Evolutionary conservation across 1,140 invertebrate species (phyloP).

Genomic region (Lepidotrigona ventralis): DNA sequence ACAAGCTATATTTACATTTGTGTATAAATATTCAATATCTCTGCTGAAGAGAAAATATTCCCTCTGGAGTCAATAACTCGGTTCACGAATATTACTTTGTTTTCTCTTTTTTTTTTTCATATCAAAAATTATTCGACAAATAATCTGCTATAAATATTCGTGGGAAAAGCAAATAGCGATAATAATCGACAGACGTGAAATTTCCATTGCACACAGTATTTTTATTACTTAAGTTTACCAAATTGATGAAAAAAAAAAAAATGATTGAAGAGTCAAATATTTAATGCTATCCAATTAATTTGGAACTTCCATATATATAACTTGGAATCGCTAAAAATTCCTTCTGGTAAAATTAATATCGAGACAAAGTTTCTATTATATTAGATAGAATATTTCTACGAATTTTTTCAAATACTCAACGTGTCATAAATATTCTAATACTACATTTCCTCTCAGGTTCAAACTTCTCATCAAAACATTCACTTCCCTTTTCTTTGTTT

Average conservation of each 20-base stretch:
- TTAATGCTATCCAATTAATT: no score
- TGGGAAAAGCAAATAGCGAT: not conserved
- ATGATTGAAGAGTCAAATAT: no score
- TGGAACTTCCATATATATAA: no score
- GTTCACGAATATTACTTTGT: not conserved
- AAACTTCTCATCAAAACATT: not conserved
- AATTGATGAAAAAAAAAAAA: no score
- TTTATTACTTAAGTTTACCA: not conserved
- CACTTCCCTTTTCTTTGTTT: not conserved
- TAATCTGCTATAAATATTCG: not conserved
- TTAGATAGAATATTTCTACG: no score
- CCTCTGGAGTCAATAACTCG: not conserved
- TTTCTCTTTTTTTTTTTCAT: not conserved
- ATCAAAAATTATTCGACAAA: not conserved
- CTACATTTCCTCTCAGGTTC: not conserved
- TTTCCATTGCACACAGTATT: not conserved
- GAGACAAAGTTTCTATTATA: no score
- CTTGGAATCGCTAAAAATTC: no score
- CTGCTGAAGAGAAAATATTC: not conserved
- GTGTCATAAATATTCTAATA: not conserved
- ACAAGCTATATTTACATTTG: not conserved
- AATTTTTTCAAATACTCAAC: not conserved
- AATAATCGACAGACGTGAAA: not conserved
- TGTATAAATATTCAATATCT: not conserved
- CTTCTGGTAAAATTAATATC: no score